Evolutionary conservation across 2,888 invertebrate genomes (phyloP).

Genomic region (Merodon equestris): DNA sequence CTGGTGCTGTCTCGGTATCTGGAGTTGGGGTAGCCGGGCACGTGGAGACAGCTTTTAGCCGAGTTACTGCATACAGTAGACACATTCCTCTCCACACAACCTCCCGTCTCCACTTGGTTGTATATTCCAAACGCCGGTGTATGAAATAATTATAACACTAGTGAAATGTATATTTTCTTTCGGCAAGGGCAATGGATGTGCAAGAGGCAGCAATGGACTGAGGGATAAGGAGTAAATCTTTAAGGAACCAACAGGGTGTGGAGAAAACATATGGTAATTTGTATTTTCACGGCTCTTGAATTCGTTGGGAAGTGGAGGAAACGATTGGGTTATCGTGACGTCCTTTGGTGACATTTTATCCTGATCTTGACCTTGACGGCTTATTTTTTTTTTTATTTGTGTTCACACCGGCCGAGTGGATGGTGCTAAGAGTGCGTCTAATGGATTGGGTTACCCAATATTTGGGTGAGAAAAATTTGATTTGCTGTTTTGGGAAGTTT

Average conservation of each 20-base stretch:
- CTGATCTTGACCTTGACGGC: slow-evolving; percentile 61
- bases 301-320: slow-evolving; percentile 20
- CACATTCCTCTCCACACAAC: slow-evolving; percentile 5
- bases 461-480: not conserved
- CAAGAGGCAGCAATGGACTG: not conserved
- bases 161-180: slow-evolving; percentile 48
- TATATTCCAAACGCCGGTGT: no score
- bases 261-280: slow-evolving; percentile 65
- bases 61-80: slow-evolving; percentile 16
- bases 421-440: no score
- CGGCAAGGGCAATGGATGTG: slow-evolving; percentile 31
- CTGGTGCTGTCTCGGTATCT: slow-evolving; percentile 9
- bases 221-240: not conserved
- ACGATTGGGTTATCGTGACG: slow-evolving; percentile 34
- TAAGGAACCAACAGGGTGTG: slow-evolving; percentile 31
- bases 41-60: slow-evolving; percentile 60
- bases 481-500: slow-evolving; percentile 18
- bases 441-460: slow-evolving; percentile 9
- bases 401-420: no score
- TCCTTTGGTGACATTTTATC: slow-evolving; percentile 44
- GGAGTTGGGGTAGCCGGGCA: slow-evolving; percentile 54
- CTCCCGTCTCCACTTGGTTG: not conserved
- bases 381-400: no score
- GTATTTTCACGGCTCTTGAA: slow-evolving; percentile 16
- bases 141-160: slow-evolving; percentile 56